Evolutionary conservation across 2,888 invertebrate genomes (phyloP).

Genomic region (Drosophila paranaensis): DNA sequence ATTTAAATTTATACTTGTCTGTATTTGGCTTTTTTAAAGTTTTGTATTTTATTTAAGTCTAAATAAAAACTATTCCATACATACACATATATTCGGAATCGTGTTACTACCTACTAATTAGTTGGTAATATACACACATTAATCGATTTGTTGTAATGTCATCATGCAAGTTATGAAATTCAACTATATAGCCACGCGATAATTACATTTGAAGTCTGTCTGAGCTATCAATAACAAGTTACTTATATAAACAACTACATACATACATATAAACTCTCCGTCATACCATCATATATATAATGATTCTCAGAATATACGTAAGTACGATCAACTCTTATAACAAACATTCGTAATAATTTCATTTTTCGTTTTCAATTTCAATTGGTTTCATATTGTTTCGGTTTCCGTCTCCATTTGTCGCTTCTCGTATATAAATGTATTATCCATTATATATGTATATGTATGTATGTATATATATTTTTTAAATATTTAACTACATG

Average conservation of each 20-base stretch:
- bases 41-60: conserved; percentile 63
- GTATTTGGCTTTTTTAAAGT: conserved; percentile 69
- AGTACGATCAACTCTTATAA: conserved; percentile 56
- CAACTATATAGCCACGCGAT: conserved; percentile 23
- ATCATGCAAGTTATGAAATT: conserved; percentile 32
- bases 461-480: conserved; percentile 41
- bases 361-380: conserved; percentile 24
- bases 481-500: conserved; percentile 74
- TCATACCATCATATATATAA: conserved; percentile 9
- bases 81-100: conserved; percentile 23
- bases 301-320: conserved; percentile 19
- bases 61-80: conserved; percentile 73
- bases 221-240: conserved; percentile 75
- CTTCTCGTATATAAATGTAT: conserved; percentile 49
- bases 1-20: conserved; percentile 36
- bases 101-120: conserved; percentile 23
- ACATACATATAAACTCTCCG: conserved; percentile 24
- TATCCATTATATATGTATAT: conserved; percentile 37
- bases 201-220: conserved; percentile 50
- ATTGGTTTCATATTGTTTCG: conserved; percentile 56
- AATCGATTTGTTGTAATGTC: conserved; percentile 25
- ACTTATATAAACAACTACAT: conserved; percentile 74
- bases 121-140: conserved; percentile 43
- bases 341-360: conserved; percentile 61
- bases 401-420: conserved; percentile 48